These are phyloP conservation scores for Apeltes quadracus DNA, from an alignment of 2,113 vertebrate species.

Conservation along the genomic window DNA sequence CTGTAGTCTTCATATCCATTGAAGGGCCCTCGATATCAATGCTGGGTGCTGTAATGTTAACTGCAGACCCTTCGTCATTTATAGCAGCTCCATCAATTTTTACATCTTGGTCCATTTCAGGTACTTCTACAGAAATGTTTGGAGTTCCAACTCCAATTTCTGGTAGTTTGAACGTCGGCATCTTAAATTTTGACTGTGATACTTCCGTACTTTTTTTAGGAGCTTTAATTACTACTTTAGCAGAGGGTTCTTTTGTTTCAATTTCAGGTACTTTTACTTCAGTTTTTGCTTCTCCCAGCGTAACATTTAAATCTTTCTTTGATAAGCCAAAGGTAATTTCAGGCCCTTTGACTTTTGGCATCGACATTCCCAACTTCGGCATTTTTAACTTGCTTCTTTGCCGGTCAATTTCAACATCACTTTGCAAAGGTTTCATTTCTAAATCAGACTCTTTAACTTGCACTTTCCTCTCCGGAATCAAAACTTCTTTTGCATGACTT, in stretches of 20 bases:
- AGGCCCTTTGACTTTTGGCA: constrained; percentile 48
- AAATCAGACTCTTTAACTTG: constrained; percentile 45
- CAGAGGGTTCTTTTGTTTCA: neutral
- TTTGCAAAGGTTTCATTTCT: constrained; percentile 6
- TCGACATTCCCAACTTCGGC: constrained; percentile 43
- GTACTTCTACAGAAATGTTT: constrained; percentile 4
- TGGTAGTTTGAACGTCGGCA: constrained; percentile 59
- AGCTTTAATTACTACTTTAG: constrained; percentile 8
- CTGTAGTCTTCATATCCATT: constrained; percentile 26
- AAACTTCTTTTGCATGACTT: constrained; percentile 33
- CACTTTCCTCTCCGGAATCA: constrained; percentile 33
- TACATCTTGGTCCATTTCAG: constrained; percentile 10
- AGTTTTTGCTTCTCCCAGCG: constrained; percentile 1
- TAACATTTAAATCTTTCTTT: constrained; percentile 26
- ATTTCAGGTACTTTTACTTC: neutral
- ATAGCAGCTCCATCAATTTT: constrained; percentile 31
- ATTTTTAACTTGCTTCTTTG: constrained; percentile 46
- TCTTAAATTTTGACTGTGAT: constrained; percentile 57
- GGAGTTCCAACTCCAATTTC: constrained; percentile 47
- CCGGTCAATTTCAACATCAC: constrained; percentile 19
- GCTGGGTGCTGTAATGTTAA: constrained; percentile 2
- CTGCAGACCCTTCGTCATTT: neutral
- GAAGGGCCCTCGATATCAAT: constrained; percentile 1
- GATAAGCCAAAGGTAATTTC: constrained; percentile 27
- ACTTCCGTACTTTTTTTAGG: constrained; percentile 19